Conservation (phyloP, 2,888 invertebrate species). For the Ectobius pallidus region DNA sequence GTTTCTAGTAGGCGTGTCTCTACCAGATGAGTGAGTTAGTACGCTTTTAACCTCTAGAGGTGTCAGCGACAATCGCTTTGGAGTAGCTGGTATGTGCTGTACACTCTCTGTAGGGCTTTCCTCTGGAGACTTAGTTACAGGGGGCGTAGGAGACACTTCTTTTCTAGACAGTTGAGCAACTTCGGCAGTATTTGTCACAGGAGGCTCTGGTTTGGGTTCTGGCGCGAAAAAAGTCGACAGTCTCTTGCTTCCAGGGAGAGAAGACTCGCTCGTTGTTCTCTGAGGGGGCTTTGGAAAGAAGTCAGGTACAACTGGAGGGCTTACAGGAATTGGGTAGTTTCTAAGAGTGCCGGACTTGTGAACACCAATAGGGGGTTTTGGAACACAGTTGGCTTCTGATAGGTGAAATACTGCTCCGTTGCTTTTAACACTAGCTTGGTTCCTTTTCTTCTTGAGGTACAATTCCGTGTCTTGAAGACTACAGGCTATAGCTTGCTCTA, state of each 20-base stretch:
- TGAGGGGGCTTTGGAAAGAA: not conserved
- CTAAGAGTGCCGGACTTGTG: not conserved
- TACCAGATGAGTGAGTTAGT: not conserved
- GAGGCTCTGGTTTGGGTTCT: too few species aligned
- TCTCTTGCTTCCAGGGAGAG: not conserved
- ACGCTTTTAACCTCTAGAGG: not conserved
- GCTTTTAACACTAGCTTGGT: conserved; percentile 1
- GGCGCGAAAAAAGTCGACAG: not conserved
- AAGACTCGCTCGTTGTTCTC: not conserved
- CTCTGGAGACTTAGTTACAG: not conserved
- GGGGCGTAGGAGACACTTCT: not conserved
- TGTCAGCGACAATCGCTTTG: not conserved
- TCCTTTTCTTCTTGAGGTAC: not conserved
- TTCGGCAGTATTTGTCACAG: too few species aligned
- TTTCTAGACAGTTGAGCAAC: too few species aligned
- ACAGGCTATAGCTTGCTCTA: not conserved
- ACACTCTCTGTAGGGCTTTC: not conserved
- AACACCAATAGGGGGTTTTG: not conserved
- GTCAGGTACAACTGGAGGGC: not conserved
- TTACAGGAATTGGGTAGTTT: conserved; percentile 4
- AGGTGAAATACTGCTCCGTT: not conserved
- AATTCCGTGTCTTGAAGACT: not conserved
- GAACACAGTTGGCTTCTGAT: not conserved
- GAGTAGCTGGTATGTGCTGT: not conserved
- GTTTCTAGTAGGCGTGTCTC: not conserved